Evolutionary conservation across 2,113 vertebrate genomes (phyloP).

Genomic region (Protobothrops mucrosquamatus): DNA sequence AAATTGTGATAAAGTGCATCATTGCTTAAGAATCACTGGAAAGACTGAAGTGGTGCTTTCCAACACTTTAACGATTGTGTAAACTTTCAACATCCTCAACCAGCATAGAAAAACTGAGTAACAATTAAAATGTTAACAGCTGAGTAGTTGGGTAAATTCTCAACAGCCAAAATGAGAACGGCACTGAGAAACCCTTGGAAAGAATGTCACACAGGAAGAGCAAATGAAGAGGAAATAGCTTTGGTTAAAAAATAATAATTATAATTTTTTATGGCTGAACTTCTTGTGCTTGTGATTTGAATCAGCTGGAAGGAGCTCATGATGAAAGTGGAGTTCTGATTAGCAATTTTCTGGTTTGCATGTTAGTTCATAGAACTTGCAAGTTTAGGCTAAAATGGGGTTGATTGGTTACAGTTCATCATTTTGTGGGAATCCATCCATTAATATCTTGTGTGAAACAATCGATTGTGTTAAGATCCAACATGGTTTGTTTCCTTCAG

Average conservation of each 20-base stretch:
- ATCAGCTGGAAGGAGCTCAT: background rate
- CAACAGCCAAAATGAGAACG: background rate
- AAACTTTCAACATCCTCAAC: background rate
- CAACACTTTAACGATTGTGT: background rate
- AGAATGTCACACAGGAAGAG: background rate
- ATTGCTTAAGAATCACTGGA: background rate
- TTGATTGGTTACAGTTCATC: background rate
- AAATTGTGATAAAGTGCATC: background rate
- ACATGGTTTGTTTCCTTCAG: background rate
- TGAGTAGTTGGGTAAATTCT: background rate
- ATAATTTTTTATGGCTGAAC: background rate
- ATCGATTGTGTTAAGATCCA: background rate
- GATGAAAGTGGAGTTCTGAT: background rate
- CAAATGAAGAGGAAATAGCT: background rate
- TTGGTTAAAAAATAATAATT: background rate
- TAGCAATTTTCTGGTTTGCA: background rate
- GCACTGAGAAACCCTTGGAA: background rate
- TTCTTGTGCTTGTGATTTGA: background rate
- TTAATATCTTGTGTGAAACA: background rate
- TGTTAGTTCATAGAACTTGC: background rate
- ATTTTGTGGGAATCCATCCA: background rate
- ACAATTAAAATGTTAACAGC: background rate
- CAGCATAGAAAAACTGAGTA: background rate
- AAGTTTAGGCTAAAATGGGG: background rate
- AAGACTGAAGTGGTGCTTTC: background rate